Conservation (phyloP, 2,888 invertebrate genomes). For the Peribatodes rhomboidaria region DNA sequence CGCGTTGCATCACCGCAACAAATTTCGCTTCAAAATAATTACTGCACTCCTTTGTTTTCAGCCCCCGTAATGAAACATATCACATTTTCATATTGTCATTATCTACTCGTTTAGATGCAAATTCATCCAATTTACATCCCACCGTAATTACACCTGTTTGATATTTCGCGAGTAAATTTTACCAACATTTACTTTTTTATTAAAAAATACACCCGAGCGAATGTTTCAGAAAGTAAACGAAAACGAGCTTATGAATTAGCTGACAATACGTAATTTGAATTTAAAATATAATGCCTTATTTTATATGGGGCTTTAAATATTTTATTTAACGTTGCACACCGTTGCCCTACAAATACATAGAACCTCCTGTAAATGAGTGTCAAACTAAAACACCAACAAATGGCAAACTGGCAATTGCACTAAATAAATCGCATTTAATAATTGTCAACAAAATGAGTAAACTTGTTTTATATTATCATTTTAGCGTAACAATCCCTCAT, state of each 20-base stretch:
- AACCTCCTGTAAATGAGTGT: too few species aligned
- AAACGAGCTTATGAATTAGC: background rate
- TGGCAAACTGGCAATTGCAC: too few species aligned
- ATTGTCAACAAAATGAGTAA: too few species aligned
- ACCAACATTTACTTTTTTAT: background rate
- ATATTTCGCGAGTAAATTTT: constrained; percentile 12
- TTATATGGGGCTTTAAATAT: background rate
- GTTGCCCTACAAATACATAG: too few species aligned
- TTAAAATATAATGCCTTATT: background rate
- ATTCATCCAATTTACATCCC: constrained; percentile 22
- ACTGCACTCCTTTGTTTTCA: constrained; percentile 2
- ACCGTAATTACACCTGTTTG: constrained; percentile 11
- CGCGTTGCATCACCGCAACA: background rate
- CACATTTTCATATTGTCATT: constrained; percentile 13
- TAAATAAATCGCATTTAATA: too few species aligned
- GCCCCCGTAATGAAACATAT: constrained; percentile 3
- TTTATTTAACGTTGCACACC: too few species aligned
- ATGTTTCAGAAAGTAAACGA: background rate
- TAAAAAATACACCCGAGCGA: background rate
- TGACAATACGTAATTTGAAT: background rate
- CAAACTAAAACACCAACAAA: too few species aligned
- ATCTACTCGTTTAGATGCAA: constrained; percentile 23
- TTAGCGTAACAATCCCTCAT: too few species aligned
- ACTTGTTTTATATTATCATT: too few species aligned
- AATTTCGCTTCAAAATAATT: background rate